phyloP scores from a whole-genome alignment of 2,888 invertebrate genomes.

The Scrobipalpa costella region DNA sequence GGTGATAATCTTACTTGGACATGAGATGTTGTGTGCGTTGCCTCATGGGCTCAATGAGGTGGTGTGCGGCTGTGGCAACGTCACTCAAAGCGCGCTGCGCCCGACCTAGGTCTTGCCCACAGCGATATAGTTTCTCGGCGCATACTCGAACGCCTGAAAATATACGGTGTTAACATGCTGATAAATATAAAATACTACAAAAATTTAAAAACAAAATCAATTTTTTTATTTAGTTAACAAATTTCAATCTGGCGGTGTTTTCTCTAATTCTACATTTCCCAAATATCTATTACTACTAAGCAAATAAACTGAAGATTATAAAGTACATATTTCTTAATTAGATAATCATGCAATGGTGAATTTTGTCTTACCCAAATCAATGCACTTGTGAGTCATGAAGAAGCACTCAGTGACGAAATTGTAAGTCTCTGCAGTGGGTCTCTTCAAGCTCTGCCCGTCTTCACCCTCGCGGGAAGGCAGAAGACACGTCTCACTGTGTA shows the following conservation, averaged over 20 bases:
- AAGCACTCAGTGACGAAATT: constrained; percentile 96
- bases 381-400: constrained; percentile 92
- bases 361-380: constrained; percentile 85
- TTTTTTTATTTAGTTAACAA: too few species aligned
- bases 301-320: too few species aligned
- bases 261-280: too few species aligned
- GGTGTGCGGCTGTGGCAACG: constrained; percentile 72
- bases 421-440: constrained; percentile 82
- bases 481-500: constrained; percentile 89
- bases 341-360: neutral
- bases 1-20: constrained; percentile 80
- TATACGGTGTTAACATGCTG: neutral
- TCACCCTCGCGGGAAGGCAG: constrained; percentile 84
- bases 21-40: constrained; percentile 83
- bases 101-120: constrained; percentile 86
- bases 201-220: too few species aligned
- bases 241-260: too few species aligned
- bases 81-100: constrained; percentile 89
- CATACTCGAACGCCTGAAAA: constrained; percentile 83
- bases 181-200: constrained; percentile 1
- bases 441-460: constrained; percentile 62
- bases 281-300: too few species aligned
- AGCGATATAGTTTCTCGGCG: constrained; percentile 83
- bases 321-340: neutral
- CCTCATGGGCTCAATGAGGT: constrained; percentile 82